A percentile compares a stretch with the other conserved stretches of the same genome.
phyloP scores from a whole-genome alignment of 2,797 vertebrate species.

The Chloroceryle inda region DNA sequence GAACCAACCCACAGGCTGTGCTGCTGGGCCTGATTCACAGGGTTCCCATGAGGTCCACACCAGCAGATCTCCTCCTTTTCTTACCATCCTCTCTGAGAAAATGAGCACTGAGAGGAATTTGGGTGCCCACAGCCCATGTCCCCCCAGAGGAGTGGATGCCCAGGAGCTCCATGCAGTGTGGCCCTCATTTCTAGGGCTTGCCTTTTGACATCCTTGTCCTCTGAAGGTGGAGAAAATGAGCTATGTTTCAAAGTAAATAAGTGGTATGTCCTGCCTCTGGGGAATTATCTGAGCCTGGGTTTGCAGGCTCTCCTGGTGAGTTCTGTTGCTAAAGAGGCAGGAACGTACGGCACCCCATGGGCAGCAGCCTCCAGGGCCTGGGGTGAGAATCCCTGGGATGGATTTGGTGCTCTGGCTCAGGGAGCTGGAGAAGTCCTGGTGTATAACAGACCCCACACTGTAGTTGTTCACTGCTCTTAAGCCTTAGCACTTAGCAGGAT shows the following conservation, averaged over 20 bases:
- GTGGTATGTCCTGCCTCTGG: neutral
- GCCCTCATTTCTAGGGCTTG: neutral
- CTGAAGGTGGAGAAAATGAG: neutral
- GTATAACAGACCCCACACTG: neutral
- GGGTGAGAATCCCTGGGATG: neutral
- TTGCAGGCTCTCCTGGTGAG: neutral
- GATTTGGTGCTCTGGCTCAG: neutral
- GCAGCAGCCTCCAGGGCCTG: neutral
- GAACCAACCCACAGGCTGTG: fast-evolving
- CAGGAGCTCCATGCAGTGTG: neutral
- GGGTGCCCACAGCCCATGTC: fast-evolving
- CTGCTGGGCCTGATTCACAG: neutral
- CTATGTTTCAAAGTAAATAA: neutral
- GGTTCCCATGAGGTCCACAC: neutral
- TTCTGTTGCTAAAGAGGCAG: neutral
- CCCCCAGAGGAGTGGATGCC: neutral
- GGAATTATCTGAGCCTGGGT: fast-evolving
- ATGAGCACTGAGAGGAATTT: neutral
- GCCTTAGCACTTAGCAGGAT: slow-evolving; percentile 2
- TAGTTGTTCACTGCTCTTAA: neutral
- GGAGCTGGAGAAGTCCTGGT: neutral
- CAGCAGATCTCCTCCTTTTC: neutral
- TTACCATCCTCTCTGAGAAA: neutral
- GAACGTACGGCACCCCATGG: neutral
- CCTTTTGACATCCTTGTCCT: neutral